Conservation (phyloP, 2,888 invertebrate genomes). For the Melieria picta region DNA sequence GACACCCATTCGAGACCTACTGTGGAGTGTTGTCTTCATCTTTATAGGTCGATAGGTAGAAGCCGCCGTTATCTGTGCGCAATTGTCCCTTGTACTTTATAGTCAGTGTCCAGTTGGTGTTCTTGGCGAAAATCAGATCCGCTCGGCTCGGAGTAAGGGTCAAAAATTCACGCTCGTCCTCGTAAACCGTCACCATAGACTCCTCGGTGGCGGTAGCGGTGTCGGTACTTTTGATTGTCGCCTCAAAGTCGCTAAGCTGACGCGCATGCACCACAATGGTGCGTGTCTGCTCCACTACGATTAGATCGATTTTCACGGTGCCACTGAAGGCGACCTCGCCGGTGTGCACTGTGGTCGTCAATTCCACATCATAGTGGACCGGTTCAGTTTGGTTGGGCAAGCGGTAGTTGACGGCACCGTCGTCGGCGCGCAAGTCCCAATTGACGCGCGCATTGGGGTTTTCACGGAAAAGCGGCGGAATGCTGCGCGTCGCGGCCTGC, state of each 20-base stretch:
- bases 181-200: slow-evolving; percentile 15
- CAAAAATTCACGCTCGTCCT: slow-evolving; percentile 54
- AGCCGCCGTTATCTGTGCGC: slow-evolving; percentile 73
- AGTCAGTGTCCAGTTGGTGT: slow-evolving; percentile 66
- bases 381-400: slow-evolving; percentile 70
- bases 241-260: slow-evolving; percentile 44
- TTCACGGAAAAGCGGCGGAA: slow-evolving; percentile 39
- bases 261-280: slow-evolving; percentile 55
- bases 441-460: slow-evolving; percentile 27
- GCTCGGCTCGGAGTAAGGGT: slow-evolving; percentile 40
- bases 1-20: slow-evolving; percentile 44
- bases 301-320: slow-evolving; percentile 50
- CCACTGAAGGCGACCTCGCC: slow-evolving; percentile 53
- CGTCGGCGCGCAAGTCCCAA: slow-evolving; percentile 16
- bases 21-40: slow-evolving; percentile 46
- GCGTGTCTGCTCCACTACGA: slow-evolving; percentile 41
- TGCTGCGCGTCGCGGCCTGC: slow-evolving; percentile 22
- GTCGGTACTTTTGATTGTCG: slow-evolving; percentile 43
- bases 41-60: slow-evolving; percentile 71
- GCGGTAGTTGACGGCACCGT: slow-evolving; percentile 59
- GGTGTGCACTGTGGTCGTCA: slow-evolving; percentile 55
- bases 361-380: slow-evolving; percentile 66
- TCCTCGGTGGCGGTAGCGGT: slow-evolving; percentile 18
- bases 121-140: slow-evolving; percentile 39
- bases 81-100: slow-evolving; percentile 71